phyloP scores from a whole-genome alignment of 2,797 vertebrate species.

The Epinephelus malabaricus region DNA sequence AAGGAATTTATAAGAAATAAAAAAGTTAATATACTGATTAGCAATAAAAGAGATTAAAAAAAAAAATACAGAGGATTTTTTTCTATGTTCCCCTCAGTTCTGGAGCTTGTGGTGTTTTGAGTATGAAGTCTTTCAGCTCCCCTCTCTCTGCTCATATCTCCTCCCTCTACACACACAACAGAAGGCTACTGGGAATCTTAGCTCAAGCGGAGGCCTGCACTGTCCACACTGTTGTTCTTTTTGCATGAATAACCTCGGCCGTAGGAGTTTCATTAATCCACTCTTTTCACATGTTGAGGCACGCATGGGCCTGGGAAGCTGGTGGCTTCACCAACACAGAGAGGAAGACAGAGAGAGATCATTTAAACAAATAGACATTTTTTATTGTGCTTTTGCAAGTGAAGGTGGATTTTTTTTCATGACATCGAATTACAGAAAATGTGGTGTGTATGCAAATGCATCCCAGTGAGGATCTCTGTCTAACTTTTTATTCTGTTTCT shows the following conservation, averaged over 20 bases:
- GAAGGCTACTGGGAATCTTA: slow-evolving; percentile 56
- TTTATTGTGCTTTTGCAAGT: slow-evolving; percentile 2
- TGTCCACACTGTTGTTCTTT: slow-evolving; percentile 79
- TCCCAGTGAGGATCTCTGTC: too few species aligned
- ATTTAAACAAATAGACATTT: neutral
- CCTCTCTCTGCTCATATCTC: slow-evolving; percentile 7
- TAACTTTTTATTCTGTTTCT: neutral
- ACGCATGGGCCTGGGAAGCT: slow-evolving; percentile 60
- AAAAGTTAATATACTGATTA: too few species aligned
- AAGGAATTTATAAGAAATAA: too few species aligned
- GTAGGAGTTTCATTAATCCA: slow-evolving; percentile 79
- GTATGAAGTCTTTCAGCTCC: neutral
- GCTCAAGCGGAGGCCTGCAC: slow-evolving; percentile 53
- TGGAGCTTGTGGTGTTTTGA: neutral
- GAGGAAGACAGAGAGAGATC: neutral
- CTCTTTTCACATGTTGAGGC: slow-evolving; percentile 79
- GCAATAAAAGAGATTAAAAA: too few species aligned
- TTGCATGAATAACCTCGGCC: slow-evolving; percentile 79
- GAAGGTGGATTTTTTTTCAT: neutral
- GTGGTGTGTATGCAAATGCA: too few species aligned
- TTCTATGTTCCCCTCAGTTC: neutral
- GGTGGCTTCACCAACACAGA: slow-evolving; percentile 29
- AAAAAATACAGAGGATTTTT: too few species aligned
- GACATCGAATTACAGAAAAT: too few species aligned
- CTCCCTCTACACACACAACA: slow-evolving; percentile 20